phyloP scores from a whole-genome alignment of 2,888 invertebrate species.

The Thereva nobilitata region DNA sequence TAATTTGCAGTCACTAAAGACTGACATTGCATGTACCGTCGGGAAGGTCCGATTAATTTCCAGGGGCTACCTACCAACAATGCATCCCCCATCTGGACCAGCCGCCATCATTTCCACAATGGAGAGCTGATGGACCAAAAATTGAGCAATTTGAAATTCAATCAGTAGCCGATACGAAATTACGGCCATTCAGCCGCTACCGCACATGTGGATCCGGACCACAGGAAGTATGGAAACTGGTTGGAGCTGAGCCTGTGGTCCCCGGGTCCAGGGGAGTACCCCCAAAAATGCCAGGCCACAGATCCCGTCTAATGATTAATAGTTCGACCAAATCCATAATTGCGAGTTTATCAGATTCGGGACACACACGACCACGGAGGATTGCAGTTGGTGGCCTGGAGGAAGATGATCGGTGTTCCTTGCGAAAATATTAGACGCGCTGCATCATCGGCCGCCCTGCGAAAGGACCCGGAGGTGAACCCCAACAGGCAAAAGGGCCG shows the following conservation, averaged over 20 bases:
- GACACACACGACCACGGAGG: slow-evolving; percentile 14
- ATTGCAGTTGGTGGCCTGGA: not conserved
- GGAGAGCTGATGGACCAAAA: slow-evolving; percentile 45
- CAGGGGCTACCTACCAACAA: slow-evolving; percentile 13
- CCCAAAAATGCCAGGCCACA: too few species aligned
- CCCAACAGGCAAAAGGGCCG: too few species aligned
- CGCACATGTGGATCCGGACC: slow-evolving; percentile 25
- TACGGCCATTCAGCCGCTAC: slow-evolving; percentile 48
- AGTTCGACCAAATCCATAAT: slow-evolving; percentile 30
- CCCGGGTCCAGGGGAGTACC: not conserved
- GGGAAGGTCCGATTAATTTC: slow-evolving; percentile 18
- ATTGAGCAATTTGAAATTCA: slow-evolving; percentile 60
- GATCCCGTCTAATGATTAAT: slow-evolving; percentile 33
- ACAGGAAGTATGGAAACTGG: slow-evolving; percentile 25
- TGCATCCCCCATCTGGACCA: slow-evolving; percentile 16
- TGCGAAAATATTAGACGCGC: too few species aligned
- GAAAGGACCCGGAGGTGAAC: too few species aligned
- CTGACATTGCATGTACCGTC: slow-evolving; percentile 28
- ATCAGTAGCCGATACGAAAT: slow-evolving; percentile 58
- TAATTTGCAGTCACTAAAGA: slow-evolving; percentile 28
- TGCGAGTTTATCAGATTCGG: slow-evolving; percentile 12
- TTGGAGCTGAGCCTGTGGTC: slow-evolving; percentile 1
- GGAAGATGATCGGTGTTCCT: slow-evolving; percentile 7
- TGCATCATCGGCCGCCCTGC: too few species aligned
- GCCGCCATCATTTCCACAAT: slow-evolving; percentile 28